These are phyloP conservation scores for Elephas maximus DNA, from an alignment of 2,113 vertebrate species.

Conservation along the genomic window DNA sequence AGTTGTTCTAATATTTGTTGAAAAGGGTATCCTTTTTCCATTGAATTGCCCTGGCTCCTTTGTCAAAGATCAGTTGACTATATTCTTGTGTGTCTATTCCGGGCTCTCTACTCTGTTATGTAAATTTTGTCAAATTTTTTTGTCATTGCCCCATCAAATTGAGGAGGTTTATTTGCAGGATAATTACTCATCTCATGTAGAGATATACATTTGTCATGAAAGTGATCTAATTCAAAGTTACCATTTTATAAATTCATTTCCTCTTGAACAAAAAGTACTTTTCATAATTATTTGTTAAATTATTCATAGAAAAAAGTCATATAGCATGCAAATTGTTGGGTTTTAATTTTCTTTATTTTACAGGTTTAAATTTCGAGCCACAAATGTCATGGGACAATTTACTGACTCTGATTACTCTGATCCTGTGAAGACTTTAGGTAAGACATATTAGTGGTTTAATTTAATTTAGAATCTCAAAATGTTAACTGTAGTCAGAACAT, in stretches of 20 bases:
- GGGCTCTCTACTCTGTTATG: background rate
- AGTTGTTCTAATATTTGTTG: background rate
- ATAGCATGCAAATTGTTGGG: background rate
- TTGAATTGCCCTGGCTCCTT: background rate
- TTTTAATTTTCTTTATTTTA: constrained; percentile 78
- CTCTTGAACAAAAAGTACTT: constrained; percentile 24
- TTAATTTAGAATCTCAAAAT: constrained; percentile 34
- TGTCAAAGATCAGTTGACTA: background rate
- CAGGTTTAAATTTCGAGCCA: constrained; percentile 98
- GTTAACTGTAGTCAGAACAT: constrained; percentile 29
- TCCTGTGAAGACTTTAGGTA: constrained; percentile 95
- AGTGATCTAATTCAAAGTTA: background rate
- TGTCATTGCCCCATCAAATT: constrained; percentile 22
- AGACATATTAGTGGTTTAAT: constrained; percentile 51
- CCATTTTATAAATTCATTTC: constrained; percentile 18
- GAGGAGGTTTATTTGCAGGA: background rate
- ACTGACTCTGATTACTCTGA: constrained; percentile 98
- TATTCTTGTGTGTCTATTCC: background rate
- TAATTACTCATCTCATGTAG: background rate
- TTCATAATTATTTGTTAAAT: constrained; percentile 43
- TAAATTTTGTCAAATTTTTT: background rate
- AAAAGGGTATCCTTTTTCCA: background rate
- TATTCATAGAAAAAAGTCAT: constrained; percentile 4
- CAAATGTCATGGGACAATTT: constrained; percentile 94
- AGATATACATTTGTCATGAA: background rate